Base-by-base conservation (phyloP, 2,113 vertebrate species). In the Microcebus lehilahytsara region DNA sequence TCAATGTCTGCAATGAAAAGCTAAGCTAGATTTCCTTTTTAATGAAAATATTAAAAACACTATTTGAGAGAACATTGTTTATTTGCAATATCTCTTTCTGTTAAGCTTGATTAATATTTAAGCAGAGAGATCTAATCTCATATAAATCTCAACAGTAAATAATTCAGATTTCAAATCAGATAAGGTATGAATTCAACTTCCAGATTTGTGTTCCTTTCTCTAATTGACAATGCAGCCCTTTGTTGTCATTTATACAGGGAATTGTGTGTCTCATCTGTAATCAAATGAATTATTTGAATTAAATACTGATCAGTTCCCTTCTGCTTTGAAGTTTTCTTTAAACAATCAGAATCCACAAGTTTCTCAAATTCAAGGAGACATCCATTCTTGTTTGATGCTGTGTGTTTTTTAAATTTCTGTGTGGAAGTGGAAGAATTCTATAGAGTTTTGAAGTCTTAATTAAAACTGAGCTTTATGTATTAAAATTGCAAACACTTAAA, bases 111-210 rank as follows among this genome's bases (percentile, higher is more conserved):
- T 81, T 95, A 96, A 86, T 75, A 85, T 91, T 97, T 85, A 96
- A 92, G 69, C 85, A 91, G 6, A 60, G 93, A 89, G n/a, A 91
- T 4, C 5, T 64, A 77, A 95, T 98, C 32, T 83, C 72, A 90
- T 62, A 93, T 85, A 96, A 96, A 89, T 96, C 89, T 92, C 93
- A 93, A 86, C 25, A 92, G 89, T 88, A 97, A 98, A 98, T 93
- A 90, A 96, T 97, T 96, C 96, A 96, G 79, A 88, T 94, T 97
- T 96, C 79, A 95, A 96, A 81, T 94, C 79, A 92, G 42, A 92
- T 96, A 87, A 93, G 0, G 19, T 62, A 94, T 91, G 69, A 91
- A 95, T 90, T 95, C 62, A 42, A 69, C 81, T 92, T 94, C 40
- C 81, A 95, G 40, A 81, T 92, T 75, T 96, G 51, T 93, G 80